Base-by-base conservation (phyloP, 2,113 vertebrate species). In the Stomatorhinus ivindoensis region DNA sequence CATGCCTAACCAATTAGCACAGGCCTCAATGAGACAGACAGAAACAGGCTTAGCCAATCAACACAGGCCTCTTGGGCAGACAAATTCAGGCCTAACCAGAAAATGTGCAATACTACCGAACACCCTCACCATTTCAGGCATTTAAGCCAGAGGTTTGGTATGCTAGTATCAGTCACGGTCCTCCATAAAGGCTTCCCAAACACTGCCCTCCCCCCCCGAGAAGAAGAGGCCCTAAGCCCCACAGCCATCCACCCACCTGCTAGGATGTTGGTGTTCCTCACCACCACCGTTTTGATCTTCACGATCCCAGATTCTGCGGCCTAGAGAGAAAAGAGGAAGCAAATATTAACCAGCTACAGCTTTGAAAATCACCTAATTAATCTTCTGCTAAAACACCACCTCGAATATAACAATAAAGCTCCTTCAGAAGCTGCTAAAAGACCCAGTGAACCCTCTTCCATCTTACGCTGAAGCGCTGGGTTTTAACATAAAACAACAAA, bases 301-400 rank as follows among this genome's bases (percentile, higher is more conserved):
- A 99, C 98, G 91, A 99, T 99, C 94, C 98, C 98, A 90, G 98
- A 99, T 95, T 99, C 98, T 92, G 98, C 98, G 88, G 98, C 98
- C 98, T 99, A 91, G 44, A 39, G 15, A 73, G 89, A 82, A 48
- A 50, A 89, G 24, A 87, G 0, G 44, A 19, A 90, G 83, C 19
- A 58, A 10, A 82, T 44, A 39, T 61, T 10, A 42, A 44, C 11
- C 17, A 27, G n/a, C 13, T 55, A 19, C 48, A 27, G 42, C 46
- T 88, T 46, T 42, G 9, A 88, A 88, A 88, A 51, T 53, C 65
- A 82, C 27, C 61, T 11, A 31, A 80, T 80, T 15, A 19, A 35
- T 80, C 15, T 19, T 76, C 69, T 76, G 69, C 31, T 80, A 42
- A 3, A 4, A 69, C n/a, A 69, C 10, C 61, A 31, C 9, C 10